phyloP scores from a whole-genome alignment of 2,888 invertebrate genomes.

The Anthoptus insignis region DNA sequence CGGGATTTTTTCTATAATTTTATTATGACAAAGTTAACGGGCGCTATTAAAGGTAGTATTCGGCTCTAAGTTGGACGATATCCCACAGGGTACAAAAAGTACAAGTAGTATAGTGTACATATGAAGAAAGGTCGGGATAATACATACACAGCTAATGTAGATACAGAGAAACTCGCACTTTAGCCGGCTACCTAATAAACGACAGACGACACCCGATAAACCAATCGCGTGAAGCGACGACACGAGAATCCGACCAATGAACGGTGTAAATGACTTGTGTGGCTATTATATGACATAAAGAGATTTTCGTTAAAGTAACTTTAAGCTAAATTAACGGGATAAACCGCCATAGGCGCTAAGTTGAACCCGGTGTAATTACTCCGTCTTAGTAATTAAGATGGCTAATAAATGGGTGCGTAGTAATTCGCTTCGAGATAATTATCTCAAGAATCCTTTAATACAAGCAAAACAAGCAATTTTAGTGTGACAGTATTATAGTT shows the following conservation, averaged over 20 bases:
- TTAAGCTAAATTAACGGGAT: conserved; percentile 78
- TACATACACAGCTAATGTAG: too few relatives aligned
- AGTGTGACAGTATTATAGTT: conserved; percentile 61
- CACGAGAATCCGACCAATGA: too few relatives aligned
- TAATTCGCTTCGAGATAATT: conserved; percentile 82
- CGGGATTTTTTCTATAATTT: conserved; percentile 79
- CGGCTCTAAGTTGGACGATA: conserved; percentile 67
- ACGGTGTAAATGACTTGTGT: too few relatives aligned
- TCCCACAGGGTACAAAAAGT: conserved; percentile 63
- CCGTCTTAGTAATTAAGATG: conserved; percentile 84
- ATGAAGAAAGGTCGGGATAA: too few relatives aligned
- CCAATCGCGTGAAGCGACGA: too few relatives aligned
- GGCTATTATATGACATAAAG: conserved; percentile 76
- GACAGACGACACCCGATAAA: too few relatives aligned
- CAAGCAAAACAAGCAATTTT: conserved; percentile 71
- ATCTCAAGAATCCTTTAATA: conserved; percentile 83
- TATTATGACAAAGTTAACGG: conserved; percentile 76
- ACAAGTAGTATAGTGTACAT: too few relatives aligned
- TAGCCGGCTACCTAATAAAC: too few relatives aligned
- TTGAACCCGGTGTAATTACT: conserved; percentile 81
- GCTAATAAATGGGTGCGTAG: conserved; percentile 84
- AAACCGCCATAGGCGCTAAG: conserved; percentile 79
- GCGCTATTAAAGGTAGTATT: conserved; percentile 67
- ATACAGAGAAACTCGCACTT: too few relatives aligned
- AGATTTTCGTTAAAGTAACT: conserved; percentile 70